Evolutionary conservation across 92 coral and sea anemone species (phyloP).

Genomic region (Actinostola sp.): DNA sequence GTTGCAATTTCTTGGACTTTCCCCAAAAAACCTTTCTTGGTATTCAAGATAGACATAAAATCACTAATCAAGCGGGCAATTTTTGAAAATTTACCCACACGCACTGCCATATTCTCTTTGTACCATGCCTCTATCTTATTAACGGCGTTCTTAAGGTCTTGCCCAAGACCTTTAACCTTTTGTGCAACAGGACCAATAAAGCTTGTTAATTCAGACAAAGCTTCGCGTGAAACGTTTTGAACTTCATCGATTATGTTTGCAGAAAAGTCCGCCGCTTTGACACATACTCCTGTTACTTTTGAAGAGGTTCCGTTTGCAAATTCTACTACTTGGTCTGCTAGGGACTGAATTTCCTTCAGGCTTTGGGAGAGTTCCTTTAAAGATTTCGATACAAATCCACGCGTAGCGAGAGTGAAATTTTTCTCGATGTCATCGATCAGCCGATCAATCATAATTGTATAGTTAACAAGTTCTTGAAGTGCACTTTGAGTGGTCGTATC

Average conservation of each 20-base stretch:
- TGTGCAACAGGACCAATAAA: constrained; percentile 59
- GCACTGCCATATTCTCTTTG: constrained; percentile 53
- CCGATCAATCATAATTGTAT: constrained; percentile 76
- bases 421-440: constrained; percentile 71
- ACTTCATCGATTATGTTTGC: constrained; percentile 69
- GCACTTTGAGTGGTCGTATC: constrained; percentile 63
- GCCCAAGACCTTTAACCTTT: constrained; percentile 40
- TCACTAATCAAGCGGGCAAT: constrained; percentile 58
- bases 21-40: constrained; percentile 58
- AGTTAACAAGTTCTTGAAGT: constrained; percentile 70
- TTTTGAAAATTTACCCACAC: constrained; percentile 59
- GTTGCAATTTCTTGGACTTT: constrained; percentile 49
- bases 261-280: constrained; percentile 55
- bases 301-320: constrained; percentile 66
- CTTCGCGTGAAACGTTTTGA: constrained; percentile 62
- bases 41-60: constrained; percentile 60
- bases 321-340: constrained; percentile 47
- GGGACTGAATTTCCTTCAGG: constrained; percentile 36
- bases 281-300: constrained; percentile 60
- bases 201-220: constrained; percentile 45
- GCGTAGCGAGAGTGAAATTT: constrained; percentile 67
- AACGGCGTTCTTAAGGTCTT: constrained; percentile 47
- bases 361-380: constrained; percentile 46
- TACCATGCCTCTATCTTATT: constrained; percentile 69
- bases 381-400: constrained; percentile 47